Base-by-base conservation (phyloP, 2,888 invertebrate species). In the Metellina segmentata region DNA sequence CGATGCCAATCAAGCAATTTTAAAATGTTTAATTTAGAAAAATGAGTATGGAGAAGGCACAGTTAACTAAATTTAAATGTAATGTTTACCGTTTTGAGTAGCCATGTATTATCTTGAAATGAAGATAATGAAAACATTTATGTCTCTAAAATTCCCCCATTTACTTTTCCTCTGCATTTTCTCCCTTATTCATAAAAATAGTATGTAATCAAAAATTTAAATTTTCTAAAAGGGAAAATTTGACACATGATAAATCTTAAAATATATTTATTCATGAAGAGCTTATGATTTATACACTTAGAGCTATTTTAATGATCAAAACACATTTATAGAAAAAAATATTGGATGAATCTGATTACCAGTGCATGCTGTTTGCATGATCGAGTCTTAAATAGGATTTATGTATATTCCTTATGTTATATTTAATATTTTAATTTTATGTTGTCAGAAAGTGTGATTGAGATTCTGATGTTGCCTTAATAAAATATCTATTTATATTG, bases 321-420 rank as follows among this genome's bases (percentile, higher is more conserved):
- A 61, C 61, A 61, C 16, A 61, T 7, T n/a, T 8, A 34, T 34
- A 34, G 34, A 34, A 34, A 34, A 34, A 4, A 34, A 34, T 34
- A 4, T 34, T 34, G 34, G 4, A 34, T 34, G 34, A 34, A 61
- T 61, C 9, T 61, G 34, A 61, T 16, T 72, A 72, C 20, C 20
- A 74, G 8, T 81, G 88, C 88, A 88, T 88, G 88, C 48, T 51
- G 6, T 74, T 75, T 88, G 88, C 88, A 88, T 88, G 88, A 88
- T 61, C 16, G 34, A 19, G n/a, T 13, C 51, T 71, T 13, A 72
- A 48, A 51, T 53, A 13, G 11, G 72, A 48, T 85, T 85, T 61
- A 61, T 61, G 74, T 74, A 71, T 85, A 75, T 16, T 74, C 53
- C 2, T 11, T 85, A 74, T 85, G 52, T 79, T 49, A 61, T 11